Base-by-base conservation (phyloP, 2,888 invertebrate species). In the Globia sparganii region DNA sequence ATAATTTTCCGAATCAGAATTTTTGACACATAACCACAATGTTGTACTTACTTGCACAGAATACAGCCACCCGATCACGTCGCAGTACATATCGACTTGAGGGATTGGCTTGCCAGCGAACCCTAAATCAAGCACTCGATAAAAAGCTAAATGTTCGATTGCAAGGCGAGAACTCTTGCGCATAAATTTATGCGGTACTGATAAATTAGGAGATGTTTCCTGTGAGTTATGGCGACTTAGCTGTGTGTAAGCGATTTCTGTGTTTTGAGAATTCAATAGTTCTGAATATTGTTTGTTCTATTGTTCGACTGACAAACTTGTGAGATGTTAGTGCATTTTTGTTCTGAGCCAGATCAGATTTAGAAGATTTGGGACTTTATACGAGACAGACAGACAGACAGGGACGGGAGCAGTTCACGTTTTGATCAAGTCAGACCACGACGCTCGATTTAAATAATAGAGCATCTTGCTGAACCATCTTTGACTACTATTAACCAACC, bases 61-160 rank as follows among this genome's bases (percentile, higher is more conserved):
- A 95, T 96, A 95, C 75, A 58, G 28, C 84, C 77, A 53, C 83
- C 81, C 83, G 89, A 85, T 88, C 89, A 86, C 74, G 86, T 88
- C 88, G 86, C 87, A 83, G 88, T 88, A 92, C 93, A 92, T 96
- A 96, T 96, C 96, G 94, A 92, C 92, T 95, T 96, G 96, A 96
- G 87, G 96, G 95, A 96, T 96, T 96, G 95, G 92, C 93, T 93
- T 92, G 90, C 89, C 90, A 87, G 83, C 80, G 81, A 80, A 83
- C 94, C 93, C 90, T 95, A 95, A 95, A 95, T 95, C 95, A 95
- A 95, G 91, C 91, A 94, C 94, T 95, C 95, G 96, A 96, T 96
- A 96, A 96, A 96, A 96, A 96, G 95, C 95, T 96, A 96, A 96
- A 96, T 96, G 96, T 95, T 94, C 96, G 96, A 96, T 96, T 94